These are phyloP conservation scores for Orchesella flavescens DNA, from an alignment of 2,888 invertebrate genomes.

Conservation along the genomic window DNA sequence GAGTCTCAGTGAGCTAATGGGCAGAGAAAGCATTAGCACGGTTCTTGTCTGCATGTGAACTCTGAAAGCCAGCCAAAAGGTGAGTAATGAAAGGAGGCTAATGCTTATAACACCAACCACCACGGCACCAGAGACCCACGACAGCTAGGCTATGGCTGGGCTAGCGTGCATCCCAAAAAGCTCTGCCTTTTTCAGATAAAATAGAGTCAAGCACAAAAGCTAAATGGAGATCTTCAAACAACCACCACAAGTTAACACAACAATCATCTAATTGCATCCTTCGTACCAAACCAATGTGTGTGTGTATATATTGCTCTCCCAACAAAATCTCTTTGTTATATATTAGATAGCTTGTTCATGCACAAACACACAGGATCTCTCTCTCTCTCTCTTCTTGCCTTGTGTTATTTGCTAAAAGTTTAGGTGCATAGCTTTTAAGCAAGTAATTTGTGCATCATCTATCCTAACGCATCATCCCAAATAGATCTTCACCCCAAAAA, in stretches of 20 bases:
- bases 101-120: constrained; percentile 53
- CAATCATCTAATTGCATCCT: constrained; percentile 11
- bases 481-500: not conserved
- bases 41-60: constrained; percentile 1
- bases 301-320: not conserved
- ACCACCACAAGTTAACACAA: constrained; percentile 37
- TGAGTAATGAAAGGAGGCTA: constrained; percentile 59
- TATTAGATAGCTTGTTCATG: not conserved
- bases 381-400: too few species aligned
- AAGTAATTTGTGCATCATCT: constrained; percentile 50
- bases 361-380: too few species aligned
- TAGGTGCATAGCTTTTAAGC: constrained; percentile 37
- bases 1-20: constrained; percentile 58
- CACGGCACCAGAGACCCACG: constrained; percentile 47
- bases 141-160: constrained; percentile 51
- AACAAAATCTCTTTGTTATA: not conserved
- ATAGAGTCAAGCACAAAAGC: constrained; percentile 7
- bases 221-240: constrained; percentile 8
- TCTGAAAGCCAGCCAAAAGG: constrained; percentile 48
- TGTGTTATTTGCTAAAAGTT: not conserved
- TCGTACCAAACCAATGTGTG: too few species aligned
- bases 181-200: constrained; percentile 1
- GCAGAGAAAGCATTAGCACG: constrained; percentile 64
- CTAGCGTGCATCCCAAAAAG: not conserved
- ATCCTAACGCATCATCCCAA: constrained; percentile 12